These are phyloP conservation scores for Cheilosia scutellata DNA, from an alignment of 2,888 invertebrate species.

Conservation along the genomic window DNA sequence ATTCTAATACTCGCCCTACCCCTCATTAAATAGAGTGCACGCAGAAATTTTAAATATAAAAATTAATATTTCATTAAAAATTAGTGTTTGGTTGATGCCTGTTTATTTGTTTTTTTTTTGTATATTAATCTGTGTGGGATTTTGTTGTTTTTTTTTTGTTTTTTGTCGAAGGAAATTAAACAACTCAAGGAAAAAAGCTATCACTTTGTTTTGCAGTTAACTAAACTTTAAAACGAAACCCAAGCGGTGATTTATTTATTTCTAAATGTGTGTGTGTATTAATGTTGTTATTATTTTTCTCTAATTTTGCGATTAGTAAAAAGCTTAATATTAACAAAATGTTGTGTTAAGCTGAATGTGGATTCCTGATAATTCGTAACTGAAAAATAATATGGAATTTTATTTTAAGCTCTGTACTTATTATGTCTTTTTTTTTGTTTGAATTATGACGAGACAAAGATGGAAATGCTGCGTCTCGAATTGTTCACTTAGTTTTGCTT, in stretches of 20 bases:
- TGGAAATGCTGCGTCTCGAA: slow-evolving; percentile 33
- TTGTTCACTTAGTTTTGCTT: slow-evolving; percentile 36
- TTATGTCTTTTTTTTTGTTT: slow-evolving; percentile 66
- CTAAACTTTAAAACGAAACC: slow-evolving; percentile 73
- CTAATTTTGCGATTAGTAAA: slow-evolving; percentile 61
- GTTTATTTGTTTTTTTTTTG: slow-evolving; percentile 50
- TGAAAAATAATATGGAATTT: slow-evolving; percentile 57
- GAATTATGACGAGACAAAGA: slow-evolving; percentile 29
- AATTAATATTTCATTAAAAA: slow-evolving; percentile 82
- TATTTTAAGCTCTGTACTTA: slow-evolving; percentile 70
- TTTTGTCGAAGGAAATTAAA: slow-evolving; percentile 44
- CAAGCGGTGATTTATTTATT: slow-evolving; percentile 75
- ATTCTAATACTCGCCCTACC: slow-evolving; percentile 83
- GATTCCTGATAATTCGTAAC: slow-evolving; percentile 35
- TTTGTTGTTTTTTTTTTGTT: slow-evolving; percentile 52
- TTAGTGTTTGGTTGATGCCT: slow-evolving; percentile 80
- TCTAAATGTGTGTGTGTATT: slow-evolving; percentile 48
- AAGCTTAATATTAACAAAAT: slow-evolving; percentile 58
- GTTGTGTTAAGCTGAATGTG: slow-evolving; percentile 54
- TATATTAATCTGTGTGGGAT: slow-evolving; percentile 58
- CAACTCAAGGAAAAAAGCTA: slow-evolving; percentile 62
- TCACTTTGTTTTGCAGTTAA: slow-evolving; percentile 53
- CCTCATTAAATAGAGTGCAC: slow-evolving; percentile 84
- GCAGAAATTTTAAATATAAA: slow-evolving; percentile 81
- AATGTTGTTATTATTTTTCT: slow-evolving; percentile 41